Evolutionary conservation across 64 coral and sea anemone species (phyloP).

Genomic region (Montipora sp.): DNA sequence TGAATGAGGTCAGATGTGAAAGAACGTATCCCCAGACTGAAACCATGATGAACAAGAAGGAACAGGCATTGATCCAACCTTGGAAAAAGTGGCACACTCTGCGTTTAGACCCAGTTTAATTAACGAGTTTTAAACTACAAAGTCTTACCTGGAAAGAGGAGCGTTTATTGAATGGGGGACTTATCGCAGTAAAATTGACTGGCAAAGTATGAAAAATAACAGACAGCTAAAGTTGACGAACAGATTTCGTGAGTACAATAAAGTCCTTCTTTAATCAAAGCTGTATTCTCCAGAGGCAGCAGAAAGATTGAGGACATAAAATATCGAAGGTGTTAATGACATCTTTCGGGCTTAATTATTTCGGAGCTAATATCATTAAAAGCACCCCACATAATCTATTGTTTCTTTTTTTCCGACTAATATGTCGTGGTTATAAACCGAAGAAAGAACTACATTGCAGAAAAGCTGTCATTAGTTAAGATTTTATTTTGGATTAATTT

Average conservation of each 20-base stretch:
- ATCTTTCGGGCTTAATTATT: not conserved
- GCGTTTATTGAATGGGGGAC: too few relatives aligned
- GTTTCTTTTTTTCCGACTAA: not conserved
- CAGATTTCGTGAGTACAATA: not conserved
- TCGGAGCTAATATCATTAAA: constrained; percentile 26
- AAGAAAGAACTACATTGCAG: too few relatives aligned
- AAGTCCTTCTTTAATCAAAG: not conserved
- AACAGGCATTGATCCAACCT: too few relatives aligned
- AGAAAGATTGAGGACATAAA: not conserved
- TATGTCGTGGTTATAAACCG: not conserved
- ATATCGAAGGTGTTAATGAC: constrained; percentile 7
- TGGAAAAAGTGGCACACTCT: not conserved
- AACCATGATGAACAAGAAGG: too few relatives aligned
- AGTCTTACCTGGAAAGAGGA: too few relatives aligned
- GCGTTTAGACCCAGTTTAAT: not conserved
- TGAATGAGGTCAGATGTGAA: too few relatives aligned
- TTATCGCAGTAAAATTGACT: too few relatives aligned
- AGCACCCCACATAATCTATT: not conserved
- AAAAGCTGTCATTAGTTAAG: too few relatives aligned
- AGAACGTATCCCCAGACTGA: too few relatives aligned
- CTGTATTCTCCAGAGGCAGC: not conserved
- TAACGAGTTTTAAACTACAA: not conserved
- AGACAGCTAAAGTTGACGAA: not conserved
- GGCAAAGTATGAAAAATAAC: not conserved
- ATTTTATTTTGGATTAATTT: too few relatives aligned